Evolutionary conservation across 1,140 invertebrate genomes (phyloP).

Genomic region (Lasaia peninsularis): DNA sequence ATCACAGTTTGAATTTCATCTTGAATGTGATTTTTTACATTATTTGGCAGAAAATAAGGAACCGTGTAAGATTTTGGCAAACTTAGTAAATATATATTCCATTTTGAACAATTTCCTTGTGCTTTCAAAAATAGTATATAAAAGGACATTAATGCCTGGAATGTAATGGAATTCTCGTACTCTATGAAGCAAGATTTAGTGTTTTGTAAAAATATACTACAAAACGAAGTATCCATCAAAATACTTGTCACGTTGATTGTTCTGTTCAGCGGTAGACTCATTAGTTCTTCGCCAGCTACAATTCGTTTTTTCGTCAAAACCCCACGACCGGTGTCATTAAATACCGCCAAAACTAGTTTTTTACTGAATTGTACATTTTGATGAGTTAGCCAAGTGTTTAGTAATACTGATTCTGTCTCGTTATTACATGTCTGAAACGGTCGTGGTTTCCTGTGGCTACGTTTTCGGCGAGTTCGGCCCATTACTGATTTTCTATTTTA

Average conservation of each 20-base stretch:
- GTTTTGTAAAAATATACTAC: constrained; percentile 66
- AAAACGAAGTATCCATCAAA: constrained; percentile 63
- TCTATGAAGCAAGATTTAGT: constrained; percentile 45
- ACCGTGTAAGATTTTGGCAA: constrained; percentile 79
- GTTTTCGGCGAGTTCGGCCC: constrained; percentile 75
- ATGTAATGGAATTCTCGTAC: constrained; percentile 52
- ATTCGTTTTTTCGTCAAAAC: constrained; percentile 78
- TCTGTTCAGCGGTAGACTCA: constrained; percentile 78
- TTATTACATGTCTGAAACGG: constrained; percentile 53
- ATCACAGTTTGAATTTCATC: constrained; percentile 55
- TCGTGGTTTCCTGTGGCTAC: constrained; percentile 52
- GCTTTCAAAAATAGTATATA: constrained; percentile 79
- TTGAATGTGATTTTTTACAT: constrained; percentile 55
- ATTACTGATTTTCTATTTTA: constrained; percentile 38
- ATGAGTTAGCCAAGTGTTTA: constrained; percentile 72
- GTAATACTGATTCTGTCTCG: constrained; percentile 50
- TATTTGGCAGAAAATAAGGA: constrained; percentile 75
- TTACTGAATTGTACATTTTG: constrained; percentile 60
- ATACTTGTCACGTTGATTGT: constrained; percentile 78
- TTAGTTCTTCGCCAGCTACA: constrained; percentile 70
- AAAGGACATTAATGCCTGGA: constrained; percentile 77
- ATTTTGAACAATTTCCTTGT: constrained; percentile 62
- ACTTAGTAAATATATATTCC: constrained; percentile 79
- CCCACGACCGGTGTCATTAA: constrained; percentile 79
- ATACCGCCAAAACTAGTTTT: constrained; percentile 67